Base-by-base conservation (phyloP, 1,140 invertebrate genomes). In the Drepana arcuata region DNA sequence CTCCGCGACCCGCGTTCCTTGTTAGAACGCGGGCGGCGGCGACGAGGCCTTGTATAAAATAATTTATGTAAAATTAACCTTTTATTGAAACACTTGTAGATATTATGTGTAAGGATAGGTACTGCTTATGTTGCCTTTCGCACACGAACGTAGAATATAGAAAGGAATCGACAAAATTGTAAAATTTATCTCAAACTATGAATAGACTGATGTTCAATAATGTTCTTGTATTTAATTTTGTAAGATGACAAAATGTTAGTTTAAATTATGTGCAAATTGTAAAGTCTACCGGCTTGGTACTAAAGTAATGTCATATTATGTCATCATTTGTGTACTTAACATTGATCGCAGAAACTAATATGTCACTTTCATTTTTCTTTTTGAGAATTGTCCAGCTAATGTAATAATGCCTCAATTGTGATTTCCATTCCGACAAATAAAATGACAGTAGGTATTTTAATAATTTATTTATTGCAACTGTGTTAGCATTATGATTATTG, bases 151-250 rank as follows among this genome's bases (percentile, higher is more conserved):
- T 73, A 78, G 69, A 71, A 63, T 77, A 71, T 61, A 65, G 60
- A 63, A 65, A 74, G 70, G 69, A 74, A 75, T 75, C 73, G 70
- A 82, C 75, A 75, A 78, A 74, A 77, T 74, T 78, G 71, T 78
- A 78, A 79, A 82, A 80, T 68, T 60, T 78, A 75, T 82, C 78
- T 75, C 60, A 70, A 73, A 70, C 58, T 80, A 82, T 78, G 71
- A 79, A 82, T 82, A 82, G 78, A 82, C 78, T 82, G 78, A 82
- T 78, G 74, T 72, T 79, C 72, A 82, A 77, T 77, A 78, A 82
- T 78, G 68, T 78, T 78, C 72, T 82, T 74, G 63, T 78, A 74
- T 78, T 79, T 82, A 80, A 80, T 80, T 79, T 82, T 80, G 64
- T 79, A 82, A 72, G 75, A 68, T 75, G 78, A 82, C 78, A 82